phyloP scores from a whole-genome alignment of 2,797 vertebrate species.

The Cyprinella venusta region DNA sequence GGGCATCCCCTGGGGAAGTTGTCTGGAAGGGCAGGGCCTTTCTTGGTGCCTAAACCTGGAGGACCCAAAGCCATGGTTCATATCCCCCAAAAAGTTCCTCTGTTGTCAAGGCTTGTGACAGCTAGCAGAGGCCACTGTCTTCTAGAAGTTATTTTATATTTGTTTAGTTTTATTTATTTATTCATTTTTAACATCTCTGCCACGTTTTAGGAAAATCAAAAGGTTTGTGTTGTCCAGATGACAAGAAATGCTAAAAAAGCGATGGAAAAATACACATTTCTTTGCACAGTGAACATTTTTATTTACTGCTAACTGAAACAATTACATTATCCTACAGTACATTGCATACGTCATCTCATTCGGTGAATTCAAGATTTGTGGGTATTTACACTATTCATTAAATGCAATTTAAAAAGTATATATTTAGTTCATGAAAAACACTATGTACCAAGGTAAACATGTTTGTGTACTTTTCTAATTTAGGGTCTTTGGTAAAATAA shows the following conservation, averaged over 20 bases:
- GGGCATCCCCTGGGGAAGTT: constrained; percentile 65
- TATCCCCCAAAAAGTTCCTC: constrained; percentile 58
- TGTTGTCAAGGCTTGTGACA: constrained; percentile 74
- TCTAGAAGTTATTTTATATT: constrained; percentile 59
- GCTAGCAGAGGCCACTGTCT: constrained; percentile 62
- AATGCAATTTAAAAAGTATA: constrained; percentile 7
- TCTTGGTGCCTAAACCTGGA: constrained; percentile 78
- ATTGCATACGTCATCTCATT: constrained; percentile 20
- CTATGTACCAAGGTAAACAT: constrained; percentile 69
- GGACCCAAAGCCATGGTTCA: constrained; percentile 72
- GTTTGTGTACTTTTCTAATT: constrained; percentile 75
- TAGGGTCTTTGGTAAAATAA: not conserved
- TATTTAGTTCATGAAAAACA: constrained; percentile 1
- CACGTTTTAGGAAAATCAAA: constrained; percentile 72
- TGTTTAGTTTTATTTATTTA: constrained; percentile 66
- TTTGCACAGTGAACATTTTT: constrained; percentile 46
- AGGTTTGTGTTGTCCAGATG: constrained; percentile 75
- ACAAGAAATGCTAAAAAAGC: constrained; percentile 62
- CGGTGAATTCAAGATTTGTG: not conserved
- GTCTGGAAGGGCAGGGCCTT: constrained; percentile 76
- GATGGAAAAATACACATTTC: constrained; percentile 68
- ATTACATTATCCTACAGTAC: not conserved
- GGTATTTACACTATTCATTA: constrained; percentile 2
- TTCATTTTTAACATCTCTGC: constrained; percentile 68
- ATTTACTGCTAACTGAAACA: constrained; percentile 23